Evolutionary conservation across 2,797 vertebrate species (phyloP).

Genomic region (Dermochelys coriacea): DNA sequence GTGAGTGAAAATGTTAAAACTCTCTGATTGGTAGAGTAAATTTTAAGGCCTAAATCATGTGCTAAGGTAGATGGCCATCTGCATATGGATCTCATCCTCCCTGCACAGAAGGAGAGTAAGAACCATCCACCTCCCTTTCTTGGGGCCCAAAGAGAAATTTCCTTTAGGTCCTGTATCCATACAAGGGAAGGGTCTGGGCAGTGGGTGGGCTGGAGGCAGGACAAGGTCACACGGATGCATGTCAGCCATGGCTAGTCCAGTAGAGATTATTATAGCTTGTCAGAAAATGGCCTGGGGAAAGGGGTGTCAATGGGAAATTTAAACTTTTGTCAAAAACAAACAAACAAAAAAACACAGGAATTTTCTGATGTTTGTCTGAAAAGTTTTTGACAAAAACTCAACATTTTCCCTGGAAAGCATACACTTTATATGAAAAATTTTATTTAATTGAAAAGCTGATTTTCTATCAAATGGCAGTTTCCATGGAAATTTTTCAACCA

Average conservation of each 20-base stretch:
- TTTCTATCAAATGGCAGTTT: background rate
- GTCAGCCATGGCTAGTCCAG: background rate
- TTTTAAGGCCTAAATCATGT: background rate
- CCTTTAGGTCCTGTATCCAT: background rate
- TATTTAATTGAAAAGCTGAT: background rate
- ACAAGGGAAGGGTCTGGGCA: background rate
- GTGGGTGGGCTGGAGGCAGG: background rate
- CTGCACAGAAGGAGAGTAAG: too few relatives aligned
- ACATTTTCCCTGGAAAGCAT: background rate
- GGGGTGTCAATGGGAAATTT: background rate
- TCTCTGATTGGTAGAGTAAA: rapidly evolving
- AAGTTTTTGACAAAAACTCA: background rate
- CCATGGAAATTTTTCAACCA: background rate
- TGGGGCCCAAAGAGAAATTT: background rate
- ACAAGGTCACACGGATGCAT: background rate
- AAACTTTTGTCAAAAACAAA: background rate
- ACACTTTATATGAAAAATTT: background rate
- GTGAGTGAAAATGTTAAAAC: background rate
- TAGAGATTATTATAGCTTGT: background rate
- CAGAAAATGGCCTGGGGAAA: background rate
- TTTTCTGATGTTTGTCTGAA: background rate
- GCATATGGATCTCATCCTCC: background rate
- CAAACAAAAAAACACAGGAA: background rate
- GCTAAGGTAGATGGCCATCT: background rate
- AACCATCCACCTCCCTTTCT: background rate